Evolutionary conservation across 2,113 vertebrate species (phyloP), one percentile per base, ranked within the genome.

Genomic region (Zeus faber): DNA sequence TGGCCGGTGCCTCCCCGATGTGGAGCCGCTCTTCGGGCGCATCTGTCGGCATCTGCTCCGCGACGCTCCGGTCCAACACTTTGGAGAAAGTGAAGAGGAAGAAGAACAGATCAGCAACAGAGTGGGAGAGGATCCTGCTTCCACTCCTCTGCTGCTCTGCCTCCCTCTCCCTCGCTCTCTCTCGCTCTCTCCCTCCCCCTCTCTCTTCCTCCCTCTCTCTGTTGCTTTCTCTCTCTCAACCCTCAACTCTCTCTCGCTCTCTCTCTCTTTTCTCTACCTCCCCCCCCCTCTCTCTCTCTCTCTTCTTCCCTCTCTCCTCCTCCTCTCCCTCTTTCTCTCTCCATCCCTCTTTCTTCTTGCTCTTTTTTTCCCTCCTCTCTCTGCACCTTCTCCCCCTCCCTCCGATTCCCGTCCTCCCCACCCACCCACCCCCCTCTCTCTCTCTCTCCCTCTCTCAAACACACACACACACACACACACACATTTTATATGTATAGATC

Each of bases 21-120:
- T 27, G 58, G 76, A 80, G 72, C 41, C 61, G 74, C 64, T 84
- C 74, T 72, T 74, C 67, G 54, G 79, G 82, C 75, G 71, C 86
- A 86, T 85, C 83, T 85, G 81, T 84, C 81, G 65, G 83, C 83
- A 85, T 84, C 83, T 84, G 84, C 77, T 76, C 72, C n/a, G n/a
- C n/a, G n/a, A n/a, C n/a, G 20, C 33, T 18, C 39, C 43, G 16
- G 24, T 51, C 37, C 53, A 63, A 47, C 51, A 55, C 70, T 70
- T 70, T 14, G 49, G 46, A 49, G 46, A 49, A 70, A 57, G 59
- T 54, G 33, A 3, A 17, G 6, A 29, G 50, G 49, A 49, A 29
- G 23, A 21, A 11, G 41, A 27, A 27, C 50, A 37, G 14, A 54
- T 33, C 59, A 72, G 72, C 67, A 54, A 70, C 63, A 66, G 67